Evolutionary conservation across 2,113 vertebrate genomes (phyloP), one percentile per base, ranked within the genome.

Genomic region (Grallaria varia): DNA sequence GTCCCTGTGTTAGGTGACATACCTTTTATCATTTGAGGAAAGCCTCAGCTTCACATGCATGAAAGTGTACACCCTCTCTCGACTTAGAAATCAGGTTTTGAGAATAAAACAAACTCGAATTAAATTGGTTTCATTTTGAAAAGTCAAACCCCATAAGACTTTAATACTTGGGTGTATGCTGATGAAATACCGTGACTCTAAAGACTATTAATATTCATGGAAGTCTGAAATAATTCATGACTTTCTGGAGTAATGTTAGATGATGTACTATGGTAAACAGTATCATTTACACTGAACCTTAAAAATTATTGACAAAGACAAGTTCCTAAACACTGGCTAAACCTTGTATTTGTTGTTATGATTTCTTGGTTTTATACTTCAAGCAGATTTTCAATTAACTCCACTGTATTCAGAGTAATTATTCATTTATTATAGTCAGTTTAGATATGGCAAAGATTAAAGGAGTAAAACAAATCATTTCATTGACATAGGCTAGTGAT

Each of bases 361-460:
- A 98, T 98, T 98, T 98, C 98, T 98, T 97, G 97, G 97, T 98
- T 98, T 98, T 98, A 97, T 98, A 98, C 97, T 97, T 97, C 90
- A 97, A 97, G 95, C 93, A 90, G 97, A 97, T 98, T 98, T 98
- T 98, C 98, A 98, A 98, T 98, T 98, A 98, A 97, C 97, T 98
- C 90, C 86, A 97, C 97, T 94, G 95, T 97, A 97, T 98, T 98
- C 92, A 40, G 95, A 96, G 96, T 94, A 98, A 98, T 98, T 98
- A 98, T 98, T 98, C 98, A 98, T 98, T 98, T 98, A 98, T 98
- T 98, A 98, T 97, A 98, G 98, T 98, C 98, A 98, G 98, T 97
- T 98, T 98, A 98, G 98, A 98, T 98, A 97, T 85, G 97, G 97
- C 97, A 96, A 97, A 98, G 98, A 98, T 98, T 98, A 98, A 97